Conservation (phyloP, 2,113 vertebrate species). For the Anas platyrhynchos region DNA sequence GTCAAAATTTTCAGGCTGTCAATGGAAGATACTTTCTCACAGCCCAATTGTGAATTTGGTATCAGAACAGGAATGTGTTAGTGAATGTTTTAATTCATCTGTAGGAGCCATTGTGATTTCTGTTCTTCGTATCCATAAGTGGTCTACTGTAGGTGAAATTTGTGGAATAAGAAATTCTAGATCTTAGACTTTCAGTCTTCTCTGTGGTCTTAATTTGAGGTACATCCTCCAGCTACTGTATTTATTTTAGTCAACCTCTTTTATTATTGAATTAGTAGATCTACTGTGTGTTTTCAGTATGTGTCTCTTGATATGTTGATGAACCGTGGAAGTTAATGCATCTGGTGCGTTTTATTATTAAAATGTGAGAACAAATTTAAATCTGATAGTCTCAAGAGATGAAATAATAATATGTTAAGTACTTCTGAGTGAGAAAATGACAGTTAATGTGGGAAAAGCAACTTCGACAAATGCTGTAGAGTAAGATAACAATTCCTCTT, state of each 20-base stretch:
- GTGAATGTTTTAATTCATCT: background rate
- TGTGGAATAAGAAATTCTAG: background rate
- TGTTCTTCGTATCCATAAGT: background rate
- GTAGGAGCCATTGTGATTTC: background rate
- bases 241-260: background rate
- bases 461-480: background rate
- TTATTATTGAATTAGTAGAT: background rate
- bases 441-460: background rate
- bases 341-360: background rate
- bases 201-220: background rate
- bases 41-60: background rate
- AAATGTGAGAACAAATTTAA: background rate
- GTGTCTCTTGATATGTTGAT: background rate
- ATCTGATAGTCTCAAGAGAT: background rate
- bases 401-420: background rate
- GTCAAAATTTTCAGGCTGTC: background rate
- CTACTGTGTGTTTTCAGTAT: background rate
- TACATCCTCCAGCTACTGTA: background rate
- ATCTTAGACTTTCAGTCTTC: background rate
- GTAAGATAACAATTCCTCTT: constrained; percentile 29
- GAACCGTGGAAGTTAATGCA: background rate
- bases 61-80: background rate
- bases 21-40: background rate
- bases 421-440: background rate
- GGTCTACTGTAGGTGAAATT: background rate